Evolutionary conservation across 2,888 invertebrate species (phyloP), one percentile per base, ranked within the genome.

Genomic region (Troides helena): DNA sequence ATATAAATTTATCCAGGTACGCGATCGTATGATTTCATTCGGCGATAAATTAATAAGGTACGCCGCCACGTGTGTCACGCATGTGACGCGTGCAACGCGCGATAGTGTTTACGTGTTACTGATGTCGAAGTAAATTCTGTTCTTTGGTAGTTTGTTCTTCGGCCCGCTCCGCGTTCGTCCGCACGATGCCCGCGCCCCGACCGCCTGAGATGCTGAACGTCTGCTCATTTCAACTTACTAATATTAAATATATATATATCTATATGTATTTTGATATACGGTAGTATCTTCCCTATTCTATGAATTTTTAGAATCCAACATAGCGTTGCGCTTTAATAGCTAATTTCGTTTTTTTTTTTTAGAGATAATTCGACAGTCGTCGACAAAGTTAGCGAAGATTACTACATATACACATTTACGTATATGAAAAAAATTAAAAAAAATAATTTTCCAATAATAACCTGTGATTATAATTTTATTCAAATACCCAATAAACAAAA

Each of bases 131-230:
- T 60, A 25, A 56, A 43, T 65, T 23, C 57, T 21, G 21, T 39
- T 39, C 39, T 36, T 4, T 30, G 23, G 50, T 66, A 60, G 30
- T 66, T 59, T 30, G 5, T 17, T 25, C 57, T 58, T 17, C 23
- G 7, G n/a, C 53, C 57, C 58, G 23, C 23, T 69, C 63, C 23
- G 53, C 62, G 65, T 68, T 60, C 81, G 78, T 80, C 80, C 82
- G 79, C 76, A 72, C 74, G 72, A 72, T 80, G 85, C 82, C 85
- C 84, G 70, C 80, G 76, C 80, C 75, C 74, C 72, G 72, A 67
- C 71, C 39, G 43, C 14, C 66, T 62, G 73, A 75, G 77, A 68
- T 87, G 87, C 86, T 80, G 87, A 86, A 86, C 85, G 87, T 85
- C 82, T 76, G 75, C 79, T 77, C 76, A 77, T 77, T 74, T 61